Conservation (phyloP, 2,797 vertebrate species). For the Cephalopachus bancanus region DNA sequence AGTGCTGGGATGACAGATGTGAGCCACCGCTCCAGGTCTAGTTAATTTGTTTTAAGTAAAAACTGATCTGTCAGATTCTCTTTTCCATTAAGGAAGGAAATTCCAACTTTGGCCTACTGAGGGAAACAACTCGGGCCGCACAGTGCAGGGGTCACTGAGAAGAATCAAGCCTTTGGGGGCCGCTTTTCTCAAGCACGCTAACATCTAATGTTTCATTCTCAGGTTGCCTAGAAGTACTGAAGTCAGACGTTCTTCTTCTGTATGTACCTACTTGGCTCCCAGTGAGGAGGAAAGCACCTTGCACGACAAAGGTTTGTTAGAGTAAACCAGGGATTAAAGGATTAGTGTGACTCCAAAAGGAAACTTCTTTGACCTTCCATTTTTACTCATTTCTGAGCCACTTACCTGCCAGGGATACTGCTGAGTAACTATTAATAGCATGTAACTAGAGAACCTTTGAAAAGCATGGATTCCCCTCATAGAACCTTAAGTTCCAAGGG, state of each 20-base stretch:
- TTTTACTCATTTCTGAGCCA: not conserved
- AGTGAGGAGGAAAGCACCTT: not conserved
- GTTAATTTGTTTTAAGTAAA: not conserved
- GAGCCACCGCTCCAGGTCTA: too few species aligned
- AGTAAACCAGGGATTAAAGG: not conserved
- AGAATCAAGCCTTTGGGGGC: not conserved
- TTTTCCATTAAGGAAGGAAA: constrained; percentile 1
- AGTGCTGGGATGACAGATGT: too few species aligned
- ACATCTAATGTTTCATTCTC: not conserved
- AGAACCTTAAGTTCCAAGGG: not conserved
- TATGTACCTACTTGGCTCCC: not conserved
- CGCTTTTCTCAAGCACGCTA: not conserved
- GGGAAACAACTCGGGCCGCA: not conserved
- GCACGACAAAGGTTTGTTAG: not conserved
- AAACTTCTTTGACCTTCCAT: not conserved
- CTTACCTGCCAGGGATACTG: not conserved
- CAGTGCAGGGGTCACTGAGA: too few species aligned
- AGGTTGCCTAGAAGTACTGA: not conserved
- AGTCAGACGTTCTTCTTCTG: not conserved
- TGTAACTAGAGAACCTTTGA: constrained; percentile 6
- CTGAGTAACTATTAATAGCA: not conserved
- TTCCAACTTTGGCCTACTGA: not conserved
- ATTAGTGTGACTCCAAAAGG: not conserved
- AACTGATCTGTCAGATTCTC: not conserved
- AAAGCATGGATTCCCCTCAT: not conserved